These are phyloP conservation scores for Amazona ochrocephala DNA, from an alignment of 2,797 vertebrate species.

Conservation along the genomic window DNA sequence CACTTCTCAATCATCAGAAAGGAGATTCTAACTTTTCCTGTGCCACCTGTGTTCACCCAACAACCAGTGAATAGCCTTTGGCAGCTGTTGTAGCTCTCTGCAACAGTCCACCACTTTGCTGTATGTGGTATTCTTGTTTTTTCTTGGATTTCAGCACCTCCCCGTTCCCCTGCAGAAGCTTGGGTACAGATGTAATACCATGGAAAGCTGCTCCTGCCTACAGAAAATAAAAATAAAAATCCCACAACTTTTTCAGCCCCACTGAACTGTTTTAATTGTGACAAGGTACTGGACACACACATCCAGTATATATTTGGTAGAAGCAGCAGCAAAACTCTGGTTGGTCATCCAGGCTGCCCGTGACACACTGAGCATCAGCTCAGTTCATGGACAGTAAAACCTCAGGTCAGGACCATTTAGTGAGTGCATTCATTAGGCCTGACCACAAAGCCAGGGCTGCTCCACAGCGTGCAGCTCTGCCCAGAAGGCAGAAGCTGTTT, in stretches of 20 bases:
- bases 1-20: neutral
- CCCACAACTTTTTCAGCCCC: neutral
- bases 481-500: neutral
- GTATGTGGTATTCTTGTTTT: neutral
- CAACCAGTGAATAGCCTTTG: neutral
- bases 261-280: neutral
- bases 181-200: neutral
- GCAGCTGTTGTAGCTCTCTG: neutral
- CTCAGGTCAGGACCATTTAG: neutral
- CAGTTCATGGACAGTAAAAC: neutral
- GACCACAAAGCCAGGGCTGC: neutral
- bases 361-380: neutral
- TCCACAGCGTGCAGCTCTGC: neutral
- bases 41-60: neutral
- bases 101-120: neutral
- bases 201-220: neutral
- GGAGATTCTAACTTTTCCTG: neutral
- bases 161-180: neutral
- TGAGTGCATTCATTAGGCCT: fast-evolving
- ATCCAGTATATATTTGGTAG: neutral
- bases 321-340: neutral
- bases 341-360: neutral
- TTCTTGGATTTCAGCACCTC: neutral
- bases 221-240: neutral
- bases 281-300: neutral